Conservation (phyloP, 2,888 invertebrate species). For the Fragum sueziense region DNA sequence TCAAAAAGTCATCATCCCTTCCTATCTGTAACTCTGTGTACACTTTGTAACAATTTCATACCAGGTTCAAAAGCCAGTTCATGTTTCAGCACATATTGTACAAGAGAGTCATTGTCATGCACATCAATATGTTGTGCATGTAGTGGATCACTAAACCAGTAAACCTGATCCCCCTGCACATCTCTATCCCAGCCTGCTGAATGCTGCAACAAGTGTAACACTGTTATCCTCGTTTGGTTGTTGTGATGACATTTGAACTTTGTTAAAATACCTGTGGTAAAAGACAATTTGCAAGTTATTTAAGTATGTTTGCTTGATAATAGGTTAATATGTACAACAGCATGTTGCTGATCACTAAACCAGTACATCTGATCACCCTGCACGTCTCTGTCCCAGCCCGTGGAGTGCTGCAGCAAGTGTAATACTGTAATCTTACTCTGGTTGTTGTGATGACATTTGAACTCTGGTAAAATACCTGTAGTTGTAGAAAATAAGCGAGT, state of each 20-base stretch:
- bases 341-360: conserved; percentile 55
- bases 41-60: conserved; percentile 2
- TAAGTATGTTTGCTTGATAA: too few relatives aligned
- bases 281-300: too few relatives aligned
- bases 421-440: conserved; percentile 62
- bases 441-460: conserved; percentile 1
- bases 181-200: conserved; percentile 79
- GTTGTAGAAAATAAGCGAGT: too few relatives aligned
- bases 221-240: conserved; percentile 56
- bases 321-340: too few relatives aligned
- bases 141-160: conserved; percentile 63
- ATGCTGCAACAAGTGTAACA: conserved; percentile 77
- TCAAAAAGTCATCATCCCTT: too few relatives aligned
- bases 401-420: conserved; percentile 78
- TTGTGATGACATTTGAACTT: background rate
- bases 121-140: conserved; percentile 46
- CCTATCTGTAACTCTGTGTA: too few relatives aligned
- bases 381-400: conserved; percentile 77
- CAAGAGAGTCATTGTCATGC: conserved; percentile 57
- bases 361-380: conserved; percentile 76
- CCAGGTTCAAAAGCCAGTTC: conserved; percentile 76
- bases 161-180: conserved; percentile 73
- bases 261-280: conserved; percentile 13
- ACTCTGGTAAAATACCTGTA: conserved; percentile 19
- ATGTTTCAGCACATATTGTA: conserved; percentile 70